Evolutionary conservation across 2,113 vertebrate genomes (phyloP).

Genomic region (Formicarius rufipectus): DNA sequence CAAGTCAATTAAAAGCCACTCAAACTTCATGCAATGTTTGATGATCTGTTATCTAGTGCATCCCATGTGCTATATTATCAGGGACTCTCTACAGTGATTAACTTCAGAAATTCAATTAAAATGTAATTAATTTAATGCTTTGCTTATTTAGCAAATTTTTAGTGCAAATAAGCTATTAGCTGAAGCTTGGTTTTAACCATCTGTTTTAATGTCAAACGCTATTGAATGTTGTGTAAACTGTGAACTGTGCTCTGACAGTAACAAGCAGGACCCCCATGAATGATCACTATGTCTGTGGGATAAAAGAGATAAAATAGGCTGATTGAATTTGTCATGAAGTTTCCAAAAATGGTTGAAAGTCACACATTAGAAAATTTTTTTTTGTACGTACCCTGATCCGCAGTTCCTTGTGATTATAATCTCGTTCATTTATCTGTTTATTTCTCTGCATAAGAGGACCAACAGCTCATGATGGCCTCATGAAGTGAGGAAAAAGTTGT

Average conservation of each 20-base stretch:
- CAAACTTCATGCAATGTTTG: background rate
- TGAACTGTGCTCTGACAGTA: background rate
- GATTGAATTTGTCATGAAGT: background rate
- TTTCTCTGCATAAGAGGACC: background rate
- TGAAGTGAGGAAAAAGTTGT: too few relatives aligned
- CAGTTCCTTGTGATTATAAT: background rate
- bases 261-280: background rate
- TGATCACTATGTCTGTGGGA: background rate
- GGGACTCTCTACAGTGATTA: background rate
- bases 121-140: slow-evolving; percentile 41
- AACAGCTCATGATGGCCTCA: background rate
- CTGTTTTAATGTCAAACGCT: background rate
- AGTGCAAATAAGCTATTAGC: background rate
- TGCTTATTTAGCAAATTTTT: slow-evolving; percentile 22
- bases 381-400: background rate
- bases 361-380: background rate
- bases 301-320: background rate
- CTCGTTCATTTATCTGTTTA: background rate
- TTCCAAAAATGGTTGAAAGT: background rate
- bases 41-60: background rate
- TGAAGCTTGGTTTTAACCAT: background rate
- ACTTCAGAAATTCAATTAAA: slow-evolving; percentile 47
- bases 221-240: background rate
- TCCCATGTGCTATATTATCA: background rate
- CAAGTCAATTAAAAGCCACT: background rate